A percentile compares a stretch with the other conserved stretches of the same genome.
Evolutionary conservation across 2,797 vertebrate genomes (phyloP).

Genomic region (Acanthurus lineatus): DNA sequence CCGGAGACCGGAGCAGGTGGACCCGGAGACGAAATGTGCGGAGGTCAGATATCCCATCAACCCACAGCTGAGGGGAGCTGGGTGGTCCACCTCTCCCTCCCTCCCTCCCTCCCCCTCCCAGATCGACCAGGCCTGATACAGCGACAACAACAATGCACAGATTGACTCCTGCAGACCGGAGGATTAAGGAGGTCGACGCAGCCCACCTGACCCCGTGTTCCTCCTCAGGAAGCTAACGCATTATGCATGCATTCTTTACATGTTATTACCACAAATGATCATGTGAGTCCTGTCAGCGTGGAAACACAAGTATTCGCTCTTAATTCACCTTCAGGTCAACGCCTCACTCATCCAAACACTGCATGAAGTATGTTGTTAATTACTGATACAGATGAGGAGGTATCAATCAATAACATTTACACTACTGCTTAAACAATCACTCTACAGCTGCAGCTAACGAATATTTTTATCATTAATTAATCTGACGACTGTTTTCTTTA

Average conservation of each 20-base stretch:
- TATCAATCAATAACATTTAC: neutral
- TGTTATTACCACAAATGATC: conserved; percentile 17
- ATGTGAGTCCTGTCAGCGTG: conserved; percentile 35
- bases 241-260: conserved; percentile 65
- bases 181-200: conserved; percentile 42
- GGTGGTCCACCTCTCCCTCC: conserved; percentile 54
- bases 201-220: conserved; percentile 55
- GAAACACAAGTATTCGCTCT: conserved; percentile 25
- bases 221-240: conserved; percentile 31
- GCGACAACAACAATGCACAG: conserved; percentile 44
- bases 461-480: neutral
- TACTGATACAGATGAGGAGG: neutral
- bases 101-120: neutral
- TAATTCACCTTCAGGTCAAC: conserved; percentile 1
- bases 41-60: conserved; percentile 46
- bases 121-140: conserved; percentile 23
- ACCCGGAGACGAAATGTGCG: conserved; percentile 26
- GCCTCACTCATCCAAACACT: neutral
- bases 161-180: conserved; percentile 37
- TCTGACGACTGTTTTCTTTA: neutral
- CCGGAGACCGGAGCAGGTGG: conserved; percentile 64
- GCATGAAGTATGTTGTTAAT: neutral
- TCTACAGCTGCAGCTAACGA: neutral
- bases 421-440: neutral
- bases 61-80: conserved; percentile 67